Conservation (phyloP, 1,140 invertebrate genomes). For the Steinernema feltiae region DNA sequence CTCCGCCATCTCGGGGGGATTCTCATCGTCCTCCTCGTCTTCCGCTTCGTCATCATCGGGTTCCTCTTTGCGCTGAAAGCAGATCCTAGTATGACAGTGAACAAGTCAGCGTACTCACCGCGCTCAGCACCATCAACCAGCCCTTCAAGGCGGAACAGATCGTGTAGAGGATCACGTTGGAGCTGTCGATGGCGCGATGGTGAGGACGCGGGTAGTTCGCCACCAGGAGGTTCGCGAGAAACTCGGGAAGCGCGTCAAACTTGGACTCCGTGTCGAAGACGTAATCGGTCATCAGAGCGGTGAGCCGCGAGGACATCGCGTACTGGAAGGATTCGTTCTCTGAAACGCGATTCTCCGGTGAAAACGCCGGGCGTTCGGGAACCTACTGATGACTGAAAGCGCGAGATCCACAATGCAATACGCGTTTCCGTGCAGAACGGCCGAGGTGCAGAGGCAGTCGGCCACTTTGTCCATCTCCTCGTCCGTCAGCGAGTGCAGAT, state of each 20-base stretch:
- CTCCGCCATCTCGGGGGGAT: conserved; percentile 15
- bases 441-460: neutral
- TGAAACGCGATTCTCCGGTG: neutral
- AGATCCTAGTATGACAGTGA: neutral
- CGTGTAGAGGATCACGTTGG: conserved; percentile 19
- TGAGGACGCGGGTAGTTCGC: neutral
- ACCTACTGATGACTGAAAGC: neutral
- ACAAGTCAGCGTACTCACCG: conserved; percentile 13
- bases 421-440: neutral
- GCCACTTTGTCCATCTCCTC: neutral
- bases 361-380: neutral
- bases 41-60: neutral
- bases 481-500: neutral
- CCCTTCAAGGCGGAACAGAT: conserved; percentile 20
- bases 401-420: neutral
- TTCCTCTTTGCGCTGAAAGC: conserved; percentile 14
- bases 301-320: neutral
- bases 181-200: conserved; percentile 17
- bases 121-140: conserved; percentile 20
- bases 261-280: neutral
- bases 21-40: conserved; percentile 19
- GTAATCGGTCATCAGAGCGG: neutral
- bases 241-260: neutral
- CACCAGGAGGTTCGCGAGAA: neutral
- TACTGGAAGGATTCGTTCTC: neutral